Base-by-base conservation (phyloP, 2,113 vertebrate genomes). In the Typhlomys cinereus region DNA sequence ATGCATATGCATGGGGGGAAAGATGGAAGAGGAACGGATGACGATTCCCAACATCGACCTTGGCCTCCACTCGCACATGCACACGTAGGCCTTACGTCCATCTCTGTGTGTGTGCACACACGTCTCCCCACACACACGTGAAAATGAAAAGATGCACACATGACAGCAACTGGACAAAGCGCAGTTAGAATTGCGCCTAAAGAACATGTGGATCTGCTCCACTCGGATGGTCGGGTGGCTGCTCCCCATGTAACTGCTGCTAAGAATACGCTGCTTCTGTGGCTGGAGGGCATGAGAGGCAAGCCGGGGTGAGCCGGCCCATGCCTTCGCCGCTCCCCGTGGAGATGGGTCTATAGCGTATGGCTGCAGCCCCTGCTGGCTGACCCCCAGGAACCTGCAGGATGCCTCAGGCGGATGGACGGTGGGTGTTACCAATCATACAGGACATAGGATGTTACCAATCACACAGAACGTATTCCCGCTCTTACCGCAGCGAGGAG, bases 401-500 rank as follows among this genome's bases (percentile, higher is more conserved):
- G 13, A 41, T 4, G 50, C 39, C 59, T 6, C 3, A 2, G 50
- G 7, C 73, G 52, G n/a, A 46, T 11, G 7, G 5, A 0, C 36
- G 8, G 20, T 18, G 41, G 8, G 20, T 18, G 41, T 4, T 48
- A 39, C 50, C 54, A 73, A 59, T 52, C 5, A n/a, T n/a, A n/a
- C n/a, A n/a, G 7, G 5, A 0, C 36, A 6, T 15, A n/a, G n/a
- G n/a, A n/a, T 18, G 41, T 4, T 48, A 39, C 50, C 54, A 73
- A 59, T 52, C 5, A 39, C 41, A 18, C 1, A 18, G 0, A 2
- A 54, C 39, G 13, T 18, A 31, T 31, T 3, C 4, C 29, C 7
- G 4, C 62, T 92, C 96, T 97, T 98, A 99, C 99, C 99, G 99
- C 84, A 99, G 98, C 23, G 98, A 98, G 0, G 99, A 99, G 96